Base-by-base conservation (phyloP, 2,113 vertebrate species). In the Neoarius graeffei region DNA sequence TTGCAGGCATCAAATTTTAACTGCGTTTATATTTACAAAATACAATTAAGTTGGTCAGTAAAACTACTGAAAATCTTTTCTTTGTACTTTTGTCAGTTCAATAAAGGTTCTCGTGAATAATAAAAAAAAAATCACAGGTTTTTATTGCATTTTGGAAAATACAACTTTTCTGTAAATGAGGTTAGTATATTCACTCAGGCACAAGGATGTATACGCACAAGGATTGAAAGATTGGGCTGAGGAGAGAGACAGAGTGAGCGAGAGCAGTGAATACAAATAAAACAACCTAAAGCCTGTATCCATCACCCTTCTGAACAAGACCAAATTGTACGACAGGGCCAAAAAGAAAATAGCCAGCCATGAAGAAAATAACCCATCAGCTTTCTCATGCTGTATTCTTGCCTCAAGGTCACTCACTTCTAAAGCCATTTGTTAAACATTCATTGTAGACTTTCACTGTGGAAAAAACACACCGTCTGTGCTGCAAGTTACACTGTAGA, bases 331-430 rank as follows among this genome's bases (percentile, higher is more conserved):
- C 8, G 35, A n/a, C 48, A 77, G 50, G 74, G 48, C 48, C 23
- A 13, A 54, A 42, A 15, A 7, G 74, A 54, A 52, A 50, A 76
- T 25, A 76, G 52, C 20, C 73, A 76, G 42, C 20, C 48, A 52
- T 25, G 73, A 76, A 50, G 69, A 76, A 76, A 77, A 52, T 52
- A 54, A 52, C 48, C 74, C 48, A 77, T 54, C 74, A 77, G 23
- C 50, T 20, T n/a, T 77, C 23, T 54, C 5, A n/a, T 54, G 14
- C 74, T 54, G 23, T 25, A n/a, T 77, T 52, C 23, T 52, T n/a
- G 23, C 74, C 5, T 7, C 74, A 54, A 54, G 48, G 5, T 77
- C 74, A 54, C 23, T 77, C 74, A 52, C 7, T n/a, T 77, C 48
- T 54, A 52, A 23, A 14, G 5, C 11, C 54, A 74, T 35, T 77